Base-by-base conservation (phyloP, 2,113 vertebrate species). In the Sarotherodon lohbergeri region DNA sequence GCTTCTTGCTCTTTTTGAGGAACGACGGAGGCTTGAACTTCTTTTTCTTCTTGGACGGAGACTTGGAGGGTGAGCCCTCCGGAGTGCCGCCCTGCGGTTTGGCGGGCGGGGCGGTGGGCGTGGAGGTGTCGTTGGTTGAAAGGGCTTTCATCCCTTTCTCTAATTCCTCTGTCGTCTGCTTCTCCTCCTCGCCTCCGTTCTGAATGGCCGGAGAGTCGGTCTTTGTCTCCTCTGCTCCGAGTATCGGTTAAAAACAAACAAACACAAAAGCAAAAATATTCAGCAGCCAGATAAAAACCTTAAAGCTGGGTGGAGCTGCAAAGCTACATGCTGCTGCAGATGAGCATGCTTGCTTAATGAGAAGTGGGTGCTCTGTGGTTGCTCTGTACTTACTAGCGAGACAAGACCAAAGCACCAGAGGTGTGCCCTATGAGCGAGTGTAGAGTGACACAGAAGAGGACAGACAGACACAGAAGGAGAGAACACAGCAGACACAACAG, bases 1-100 rank as follows among this genome's bases (percentile, higher is more conserved):
- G 98, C 94, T 97, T 97, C 94, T 97, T 97, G 94, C 97, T 98
- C 93, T 99, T 99, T 93, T 99, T 99, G 94, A 99, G 96, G 95
- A 99, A 99, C 0, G 98, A 99, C 0, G 99, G 98, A 6, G 99
- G 98, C 93, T 99, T 98, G 97, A 99, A 99, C 95, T 99, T 99
- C 97, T 99, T 99, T 88, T 99, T 99, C 97, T 99, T 99, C 96
- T 99, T 99, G 19, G 98, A 99, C 0, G 99, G 99, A 0, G 98
- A 99, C 95, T 99, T 99, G 89, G 97, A 98, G 5, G 99, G 99
- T 0, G 99, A 99, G 7, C 98, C 98, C 66, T 99, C 98, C 0
- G 98, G 98, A 55, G 98, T 98, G 91, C 97, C 94, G 1, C 95
- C 96, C 81, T 92, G 97, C 90, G 52, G 97, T 93, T 95, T 96